These are phyloP conservation scores for Flabesymbios commensalis DNA, from an alignment of 2,888 invertebrate genomes.

Conservation along the genomic window DNA sequence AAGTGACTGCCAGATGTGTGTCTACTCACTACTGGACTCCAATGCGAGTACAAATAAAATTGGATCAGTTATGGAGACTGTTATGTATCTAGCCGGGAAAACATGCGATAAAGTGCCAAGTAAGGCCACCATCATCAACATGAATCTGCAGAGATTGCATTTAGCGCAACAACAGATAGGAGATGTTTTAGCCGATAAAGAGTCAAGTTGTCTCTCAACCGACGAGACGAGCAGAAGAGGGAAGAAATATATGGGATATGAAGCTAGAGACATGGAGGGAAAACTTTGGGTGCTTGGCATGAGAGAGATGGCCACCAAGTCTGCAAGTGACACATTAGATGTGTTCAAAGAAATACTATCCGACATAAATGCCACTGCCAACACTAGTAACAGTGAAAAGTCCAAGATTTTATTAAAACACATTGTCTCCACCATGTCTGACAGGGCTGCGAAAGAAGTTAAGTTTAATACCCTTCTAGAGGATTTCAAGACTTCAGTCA, in stretches of 20 bases:
- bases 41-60: not conserved
- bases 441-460: slow-evolving; percentile 25
- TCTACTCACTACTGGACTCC: too few relatives aligned
- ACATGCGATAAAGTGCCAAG: slow-evolving; percentile 17
- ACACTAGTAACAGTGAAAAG: not conserved
- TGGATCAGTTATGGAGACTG: not conserved
- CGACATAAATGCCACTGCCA: slow-evolving; percentile 7
- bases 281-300: slow-evolving; percentile 24
- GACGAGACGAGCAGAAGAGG: slow-evolving; percentile 31
- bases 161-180: slow-evolving; percentile 27
- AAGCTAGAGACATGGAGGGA: slow-evolving; percentile 27
- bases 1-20: too few relatives aligned
- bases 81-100: not conserved
- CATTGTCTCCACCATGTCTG: slow-evolving; percentile 25
- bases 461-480: slow-evolving; percentile 29
- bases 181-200: slow-evolving; percentile 22
- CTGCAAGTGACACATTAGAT: slow-evolving; percentile 19
- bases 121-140: slow-evolving; percentile 24
- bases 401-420: not conserved
- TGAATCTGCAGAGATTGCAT: slow-evolving; percentile 25
- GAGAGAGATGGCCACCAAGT: slow-evolving; percentile 29
- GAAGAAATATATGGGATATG: slow-evolving; percentile 28
- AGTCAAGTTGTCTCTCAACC: slow-evolving; percentile 22
- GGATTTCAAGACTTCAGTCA: slow-evolving; percentile 20
- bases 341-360: slow-evolving; percentile 19